Percentiles rank a stretch among this genome's conserved stretches.
Evolutionary conservation across 2,113 vertebrate genomes (phyloP).

Genomic region (Acrocephalus kingi): DNA sequence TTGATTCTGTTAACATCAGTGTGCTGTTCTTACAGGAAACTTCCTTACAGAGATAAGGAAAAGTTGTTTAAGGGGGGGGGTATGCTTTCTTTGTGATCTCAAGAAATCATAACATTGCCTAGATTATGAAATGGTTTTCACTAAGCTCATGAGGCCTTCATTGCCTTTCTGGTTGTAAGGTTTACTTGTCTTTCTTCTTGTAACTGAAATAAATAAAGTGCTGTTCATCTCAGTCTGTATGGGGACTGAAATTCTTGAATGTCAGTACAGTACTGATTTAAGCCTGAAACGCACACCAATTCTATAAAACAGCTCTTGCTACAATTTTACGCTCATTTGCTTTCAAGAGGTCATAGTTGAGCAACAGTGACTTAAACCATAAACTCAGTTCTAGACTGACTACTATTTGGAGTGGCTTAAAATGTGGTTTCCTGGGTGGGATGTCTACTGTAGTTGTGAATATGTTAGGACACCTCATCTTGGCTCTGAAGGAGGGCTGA

Average conservation of each 20-base stretch:
- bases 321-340: background rate
- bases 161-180: constrained; percentile 72
- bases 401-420: background rate
- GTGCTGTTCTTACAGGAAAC: constrained; percentile 13
- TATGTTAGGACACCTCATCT: background rate
- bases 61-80: constrained; percentile 1
- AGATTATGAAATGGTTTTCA: constrained; percentile 46
- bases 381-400: background rate
- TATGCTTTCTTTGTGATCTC: constrained; percentile 51
- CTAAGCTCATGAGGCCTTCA: constrained; percentile 59
- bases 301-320: background rate
- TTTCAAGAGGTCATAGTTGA: background rate
- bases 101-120: constrained; percentile 48
- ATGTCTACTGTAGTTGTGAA: background rate
- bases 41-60: constrained; percentile 31
- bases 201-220: constrained; percentile 78
- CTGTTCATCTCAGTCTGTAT: constrained; percentile 80
- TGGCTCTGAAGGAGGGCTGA: background rate
- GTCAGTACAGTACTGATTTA: constrained; percentile 42
- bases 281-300: constrained; percentile 27
- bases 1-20: constrained; percentile 56
- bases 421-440: background rate
- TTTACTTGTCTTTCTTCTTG: constrained; percentile 66
- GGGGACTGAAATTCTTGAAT: constrained; percentile 79
- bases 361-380: background rate